Evolutionary conservation across 2,888 invertebrate species (phyloP).

Genomic region (Heterodera filipjevi): DNA sequence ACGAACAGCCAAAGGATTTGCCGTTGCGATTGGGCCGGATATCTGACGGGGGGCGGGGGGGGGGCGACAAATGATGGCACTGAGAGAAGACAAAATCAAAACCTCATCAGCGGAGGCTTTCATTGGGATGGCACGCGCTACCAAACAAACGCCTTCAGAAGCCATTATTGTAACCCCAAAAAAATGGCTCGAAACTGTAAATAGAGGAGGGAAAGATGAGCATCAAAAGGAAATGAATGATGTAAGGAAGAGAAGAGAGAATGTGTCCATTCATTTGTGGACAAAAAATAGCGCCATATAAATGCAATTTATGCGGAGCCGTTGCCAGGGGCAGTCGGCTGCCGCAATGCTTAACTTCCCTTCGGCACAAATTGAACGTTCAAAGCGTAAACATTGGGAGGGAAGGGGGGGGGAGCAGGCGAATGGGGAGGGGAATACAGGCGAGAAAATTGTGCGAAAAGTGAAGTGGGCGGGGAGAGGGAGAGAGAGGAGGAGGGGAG

Average conservation of each 20-base stretch:
- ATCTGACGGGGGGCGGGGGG: too few species aligned
- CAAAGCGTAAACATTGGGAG: background rate
- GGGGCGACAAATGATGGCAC: background rate
- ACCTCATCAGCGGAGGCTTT: constrained; percentile 16
- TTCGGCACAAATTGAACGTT: background rate
- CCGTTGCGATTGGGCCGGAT: background rate
- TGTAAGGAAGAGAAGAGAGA: background rate
- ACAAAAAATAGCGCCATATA: background rate
- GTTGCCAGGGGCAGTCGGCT: constrained; percentile 4
- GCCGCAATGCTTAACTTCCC: background rate
- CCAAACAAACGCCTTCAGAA: constrained; percentile 32
- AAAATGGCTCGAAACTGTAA: background rate
- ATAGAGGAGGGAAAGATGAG: background rate
- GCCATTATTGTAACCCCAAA: background rate
- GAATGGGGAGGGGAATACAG: background rate
- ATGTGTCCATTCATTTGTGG: background rate
- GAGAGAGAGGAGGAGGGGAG: background rate
- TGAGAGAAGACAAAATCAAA: background rate
- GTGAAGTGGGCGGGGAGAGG: background rate
- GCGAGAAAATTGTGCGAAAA: background rate
- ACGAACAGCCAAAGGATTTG: constrained; percentile 12
- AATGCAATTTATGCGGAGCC: background rate
- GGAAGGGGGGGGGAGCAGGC: too few species aligned
- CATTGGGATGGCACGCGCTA: constrained; percentile 46
- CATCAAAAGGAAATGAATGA: background rate